These are phyloP conservation scores for Gorsachius goisagi DNA, from an alignment of 2,113 vertebrate species.

Conservation along the genomic window DNA sequence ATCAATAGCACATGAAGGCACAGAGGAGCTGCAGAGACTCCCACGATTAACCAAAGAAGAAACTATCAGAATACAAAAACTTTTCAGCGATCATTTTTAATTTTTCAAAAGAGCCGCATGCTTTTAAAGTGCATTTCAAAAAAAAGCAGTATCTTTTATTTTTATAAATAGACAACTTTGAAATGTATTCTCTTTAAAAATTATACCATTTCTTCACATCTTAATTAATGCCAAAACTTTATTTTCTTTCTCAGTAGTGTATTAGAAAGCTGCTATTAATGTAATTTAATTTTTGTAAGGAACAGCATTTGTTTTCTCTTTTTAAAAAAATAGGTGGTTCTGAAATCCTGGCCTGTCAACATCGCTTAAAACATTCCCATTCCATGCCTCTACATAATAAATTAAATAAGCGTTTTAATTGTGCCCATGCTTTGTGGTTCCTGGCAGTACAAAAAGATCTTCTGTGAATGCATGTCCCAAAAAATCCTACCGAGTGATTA, in stretches of 20 bases:
- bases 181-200: constrained; percentile 70
- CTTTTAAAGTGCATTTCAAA: constrained; percentile 50
- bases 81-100: constrained; percentile 48
- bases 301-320: constrained; percentile 77
- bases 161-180: constrained; percentile 65
- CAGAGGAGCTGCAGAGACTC: background rate
- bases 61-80: constrained; percentile 49
- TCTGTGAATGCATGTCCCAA: constrained; percentile 70
- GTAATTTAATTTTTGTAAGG: constrained; percentile 70
- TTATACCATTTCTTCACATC: constrained; percentile 66
- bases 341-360: constrained; percentile 74
- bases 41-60: constrained; percentile 36
- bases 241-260: constrained; percentile 66
- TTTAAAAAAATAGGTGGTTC: constrained; percentile 70
- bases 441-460: constrained; percentile 81
- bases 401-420: constrained; percentile 85
- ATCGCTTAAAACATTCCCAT: constrained; percentile 74
- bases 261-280: constrained; percentile 75
- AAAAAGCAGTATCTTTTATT: constrained; percentile 55
- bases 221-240: constrained; percentile 75
- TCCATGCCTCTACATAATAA: constrained; percentile 74
- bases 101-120: constrained; percentile 16
- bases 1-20: background rate
- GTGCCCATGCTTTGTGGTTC: constrained; percentile 79
- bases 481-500: constrained; percentile 80